Evolutionary conservation across 2,888 invertebrate species (phyloP), one percentile per base, ranked within the genome.

Genomic region (Acrocyrtus sp.): DNA sequence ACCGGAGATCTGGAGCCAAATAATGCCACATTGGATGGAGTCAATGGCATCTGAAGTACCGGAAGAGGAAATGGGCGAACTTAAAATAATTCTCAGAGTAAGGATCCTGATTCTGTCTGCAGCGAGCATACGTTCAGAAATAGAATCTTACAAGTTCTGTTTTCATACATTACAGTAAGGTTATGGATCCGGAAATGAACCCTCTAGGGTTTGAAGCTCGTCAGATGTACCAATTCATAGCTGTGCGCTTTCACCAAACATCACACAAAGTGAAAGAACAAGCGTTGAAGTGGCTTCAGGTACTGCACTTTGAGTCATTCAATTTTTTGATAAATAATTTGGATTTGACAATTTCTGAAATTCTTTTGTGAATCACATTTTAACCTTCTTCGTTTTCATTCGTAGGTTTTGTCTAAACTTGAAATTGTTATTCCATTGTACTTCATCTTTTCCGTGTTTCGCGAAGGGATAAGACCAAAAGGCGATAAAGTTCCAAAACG

Each of bases 11-110:
- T 99, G 99, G 99, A 95, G 97, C 84, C 74, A 92, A 84, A 95
- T 99, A 22, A 99, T 99, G 95, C 98, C 99, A 0, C 93, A 95
- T 82, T 99, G 99, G 99, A 92, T 99, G 92, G 97, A 98, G 85
- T 95, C 97, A 0, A 95, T 99, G 79, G 94, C 94, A 58, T 92
- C 92, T 74, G 95, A 95, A 83, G 94, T 95, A 0, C 93, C 94
- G 0, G 93, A 95, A 84, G 92, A 94, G 84, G 96, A 95, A 82
- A 86, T 95, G 48, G 86, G 88, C 56, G 95, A 96, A 83, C 85
- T 96, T 17, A 92, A 94, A 85, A 91, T 94, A 76, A 89, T 94
- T 34, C 86, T 92, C 43, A 89, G 89, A 90, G n/a, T n/a, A n/a
- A n/a, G n/a, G n/a, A n/a, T 90, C 82, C 80, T 62, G 6, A 19